phyloP scores from a whole-genome alignment of 2,888 invertebrate genomes.

The Gastracanthus pulcherrimus region DNA sequence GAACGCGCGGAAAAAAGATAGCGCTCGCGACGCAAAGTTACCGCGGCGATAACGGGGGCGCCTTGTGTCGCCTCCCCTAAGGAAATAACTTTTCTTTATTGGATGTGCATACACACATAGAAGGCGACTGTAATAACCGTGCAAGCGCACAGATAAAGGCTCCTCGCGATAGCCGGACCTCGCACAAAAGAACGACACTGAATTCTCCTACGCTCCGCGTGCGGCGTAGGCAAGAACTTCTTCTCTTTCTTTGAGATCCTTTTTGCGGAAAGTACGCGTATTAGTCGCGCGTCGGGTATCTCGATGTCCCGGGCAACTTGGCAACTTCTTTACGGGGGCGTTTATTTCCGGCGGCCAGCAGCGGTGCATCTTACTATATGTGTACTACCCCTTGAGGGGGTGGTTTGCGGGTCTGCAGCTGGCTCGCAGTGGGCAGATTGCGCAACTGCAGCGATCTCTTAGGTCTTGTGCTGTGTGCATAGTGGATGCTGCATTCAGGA shows the following conservation, averaged over 20 bases:
- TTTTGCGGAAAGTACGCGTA: neutral
- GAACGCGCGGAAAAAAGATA: constrained; percentile 21
- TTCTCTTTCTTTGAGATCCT: no score
- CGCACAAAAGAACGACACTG: constrained; percentile 45
- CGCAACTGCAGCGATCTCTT: neutral
- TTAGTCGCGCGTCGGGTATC: neutral
- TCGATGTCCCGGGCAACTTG: neutral
- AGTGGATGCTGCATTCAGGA: constrained; percentile 56
- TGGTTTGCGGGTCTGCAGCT: neutral
- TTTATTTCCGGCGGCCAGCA: constrained; percentile 70
- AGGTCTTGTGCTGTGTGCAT: constrained; percentile 60
- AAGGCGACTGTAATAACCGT: neutral
- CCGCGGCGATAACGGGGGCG: constrained; percentile 21
- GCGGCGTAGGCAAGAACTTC: constrained; percentile 65
- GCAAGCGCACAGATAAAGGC: constrained; percentile 54
- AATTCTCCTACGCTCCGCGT: neutral
- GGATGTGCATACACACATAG: constrained; percentile 59
- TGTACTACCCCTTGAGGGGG: no score
- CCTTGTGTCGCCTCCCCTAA: neutral
- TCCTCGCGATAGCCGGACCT: constrained; percentile 63
- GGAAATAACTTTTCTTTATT: constrained; percentile 71
- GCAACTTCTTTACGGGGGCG: constrained; percentile 71
- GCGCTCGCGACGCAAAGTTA: neutral
- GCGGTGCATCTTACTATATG: neutral
- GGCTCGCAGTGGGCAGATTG: neutral